Conservation (phyloP, 2,888 invertebrate species). For the Phymatocera aterrima region DNA sequence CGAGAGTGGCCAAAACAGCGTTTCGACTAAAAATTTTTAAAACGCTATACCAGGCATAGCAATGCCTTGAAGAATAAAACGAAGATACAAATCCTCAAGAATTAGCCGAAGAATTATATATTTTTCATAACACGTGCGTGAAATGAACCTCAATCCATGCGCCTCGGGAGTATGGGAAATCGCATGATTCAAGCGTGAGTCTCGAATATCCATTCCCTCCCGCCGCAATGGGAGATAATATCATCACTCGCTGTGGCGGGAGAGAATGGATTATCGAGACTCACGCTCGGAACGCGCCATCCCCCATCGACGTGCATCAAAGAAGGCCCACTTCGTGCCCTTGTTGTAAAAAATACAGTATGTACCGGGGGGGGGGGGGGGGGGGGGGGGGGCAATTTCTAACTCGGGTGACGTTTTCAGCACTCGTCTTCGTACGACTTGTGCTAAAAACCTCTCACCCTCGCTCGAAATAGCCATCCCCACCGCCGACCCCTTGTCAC, state of each 20-base stretch:
- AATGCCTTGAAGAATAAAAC: too few relatives aligned
- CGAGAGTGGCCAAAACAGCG: too few relatives aligned
- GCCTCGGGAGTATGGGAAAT: neutral
- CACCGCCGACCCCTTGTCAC: neutral
- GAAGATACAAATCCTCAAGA: too few relatives aligned
- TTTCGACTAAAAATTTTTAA: too few relatives aligned
- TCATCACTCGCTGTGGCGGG: neutral
- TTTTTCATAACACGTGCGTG: neutral
- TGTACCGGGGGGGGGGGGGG: neutral
- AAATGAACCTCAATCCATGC: neutral
- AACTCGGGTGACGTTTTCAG: neutral
- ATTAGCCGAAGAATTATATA: too few relatives aligned
- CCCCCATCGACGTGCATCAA: neutral
- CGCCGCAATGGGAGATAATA: neutral
- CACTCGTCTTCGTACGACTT: too few relatives aligned
- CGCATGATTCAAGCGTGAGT: neutral
- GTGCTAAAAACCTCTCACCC: too few relatives aligned
- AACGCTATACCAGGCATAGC: too few relatives aligned
- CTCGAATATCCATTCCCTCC: neutral
- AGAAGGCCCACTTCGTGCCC: neutral
- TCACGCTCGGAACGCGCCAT: neutral
- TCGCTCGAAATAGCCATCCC: neutral
- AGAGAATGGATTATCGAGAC: neutral
- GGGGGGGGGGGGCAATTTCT: neutral
- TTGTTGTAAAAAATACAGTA: neutral